Conservation (phyloP, 2,113 vertebrate genomes). For the Thalassoma bifasciatum region DNA sequence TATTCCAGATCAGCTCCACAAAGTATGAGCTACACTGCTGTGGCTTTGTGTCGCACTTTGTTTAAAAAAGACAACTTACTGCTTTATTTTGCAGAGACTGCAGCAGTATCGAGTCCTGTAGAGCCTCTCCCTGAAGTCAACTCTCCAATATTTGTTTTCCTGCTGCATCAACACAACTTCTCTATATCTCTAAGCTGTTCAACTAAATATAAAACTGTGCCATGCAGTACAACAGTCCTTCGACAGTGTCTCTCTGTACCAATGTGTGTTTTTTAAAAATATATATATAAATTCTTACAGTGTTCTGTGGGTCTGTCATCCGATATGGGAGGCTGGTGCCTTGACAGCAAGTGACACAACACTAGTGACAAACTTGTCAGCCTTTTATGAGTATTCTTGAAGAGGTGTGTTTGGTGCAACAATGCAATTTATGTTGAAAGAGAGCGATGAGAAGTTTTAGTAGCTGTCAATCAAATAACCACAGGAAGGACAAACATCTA, state of each 20-base stretch:
- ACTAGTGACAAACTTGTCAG: constrained; percentile 37
- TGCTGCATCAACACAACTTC: constrained; percentile 15
- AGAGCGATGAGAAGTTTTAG: background rate
- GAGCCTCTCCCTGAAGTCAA: background rate
- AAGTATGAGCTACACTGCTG: background rate
- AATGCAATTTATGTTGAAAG: constrained; percentile 13
- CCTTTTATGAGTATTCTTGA: constrained; percentile 22
- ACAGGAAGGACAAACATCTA: background rate
- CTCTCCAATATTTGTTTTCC: constrained; percentile 14
- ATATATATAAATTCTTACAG: background rate
- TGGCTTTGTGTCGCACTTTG: constrained; percentile 26
- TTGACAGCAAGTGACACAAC: constrained; percentile 20
- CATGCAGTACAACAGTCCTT: background rate
- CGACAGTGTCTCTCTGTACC: background rate
- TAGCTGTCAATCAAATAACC: background rate
- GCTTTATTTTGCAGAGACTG: constrained; percentile 35
- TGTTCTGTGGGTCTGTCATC: constrained; percentile 29
- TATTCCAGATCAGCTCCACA: constrained; percentile 34
- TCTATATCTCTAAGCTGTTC: constrained; percentile 7
- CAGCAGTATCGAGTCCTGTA: constrained; percentile 2
- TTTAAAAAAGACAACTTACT: constrained; percentile 22
- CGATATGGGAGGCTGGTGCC: background rate
- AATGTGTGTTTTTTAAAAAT: constrained; percentile 23
- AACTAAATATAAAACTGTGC: constrained; percentile 4
- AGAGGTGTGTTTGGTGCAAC: background rate